phyloP scores from a whole-genome alignment of 2,888 invertebrate species.

The Epistrophe grossulariae region DNA sequence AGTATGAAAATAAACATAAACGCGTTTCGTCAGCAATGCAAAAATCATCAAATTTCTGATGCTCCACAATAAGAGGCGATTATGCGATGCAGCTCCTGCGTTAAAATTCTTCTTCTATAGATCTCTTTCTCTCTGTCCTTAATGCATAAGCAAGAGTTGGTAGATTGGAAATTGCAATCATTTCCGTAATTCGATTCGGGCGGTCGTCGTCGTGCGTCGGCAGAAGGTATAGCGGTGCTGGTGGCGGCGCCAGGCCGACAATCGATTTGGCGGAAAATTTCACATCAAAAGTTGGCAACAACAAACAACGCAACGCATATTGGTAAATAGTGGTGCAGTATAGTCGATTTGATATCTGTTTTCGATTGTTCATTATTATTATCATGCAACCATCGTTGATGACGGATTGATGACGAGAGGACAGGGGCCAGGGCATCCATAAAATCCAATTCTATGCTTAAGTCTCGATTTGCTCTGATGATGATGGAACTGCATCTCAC shows the following conservation, averaged over 20 bases:
- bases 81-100: constrained; percentile 68
- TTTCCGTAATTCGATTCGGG: constrained; percentile 74
- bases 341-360: constrained; percentile 43
- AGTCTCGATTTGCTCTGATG: neutral
- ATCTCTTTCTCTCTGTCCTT: constrained; percentile 20
- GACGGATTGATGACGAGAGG: constrained; percentile 11
- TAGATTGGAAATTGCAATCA: constrained; percentile 74
- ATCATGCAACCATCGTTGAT: neutral
- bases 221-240: neutral
- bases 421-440: neutral
- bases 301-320: constrained; percentile 9
- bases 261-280: constrained; percentile 76
- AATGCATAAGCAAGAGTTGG: constrained; percentile 35
- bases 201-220: neutral
- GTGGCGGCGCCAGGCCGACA: constrained; percentile 67
- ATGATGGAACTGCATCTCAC: neutral
- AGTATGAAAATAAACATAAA: constrained; percentile 40
- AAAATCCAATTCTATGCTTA: constrained; percentile 9
- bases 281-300: constrained; percentile 67
- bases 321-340: neutral
- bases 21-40: constrained; percentile 38
- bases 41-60: constrained; percentile 67
- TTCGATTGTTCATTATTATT: constrained; percentile 23
- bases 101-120: constrained; percentile 61
- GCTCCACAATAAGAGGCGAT: constrained; percentile 55